phyloP scores from a whole-genome alignment of 1,140 invertebrate genomes.

The Drosophila obscura region DNA sequence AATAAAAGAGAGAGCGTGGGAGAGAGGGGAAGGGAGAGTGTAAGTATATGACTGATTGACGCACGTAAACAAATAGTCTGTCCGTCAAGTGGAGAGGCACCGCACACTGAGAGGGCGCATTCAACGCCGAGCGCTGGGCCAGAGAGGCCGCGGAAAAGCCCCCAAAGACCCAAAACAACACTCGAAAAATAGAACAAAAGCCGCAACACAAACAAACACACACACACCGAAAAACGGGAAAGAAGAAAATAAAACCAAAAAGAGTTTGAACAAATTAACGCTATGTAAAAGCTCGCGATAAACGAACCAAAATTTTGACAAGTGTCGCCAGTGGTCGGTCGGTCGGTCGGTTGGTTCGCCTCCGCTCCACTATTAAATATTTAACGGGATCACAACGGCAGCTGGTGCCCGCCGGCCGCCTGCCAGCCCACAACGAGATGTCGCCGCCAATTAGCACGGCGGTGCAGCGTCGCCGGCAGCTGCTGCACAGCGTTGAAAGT shows the following conservation, averaged over 20 bases:
- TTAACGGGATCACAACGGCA: constrained; percentile 18
- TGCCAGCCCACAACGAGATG: constrained; percentile 13
- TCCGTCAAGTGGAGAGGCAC: no score
- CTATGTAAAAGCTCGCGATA: constrained; percentile 59
- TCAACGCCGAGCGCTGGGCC: constrained; percentile 63
- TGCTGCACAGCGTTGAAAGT: constrained; percentile 71
- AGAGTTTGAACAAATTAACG: constrained; percentile 60
- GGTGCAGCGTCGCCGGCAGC: constrained; percentile 63
- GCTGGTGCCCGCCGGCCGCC: constrained; percentile 13
- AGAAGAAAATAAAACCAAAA: constrained; percentile 19
- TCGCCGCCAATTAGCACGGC: constrained; percentile 58
- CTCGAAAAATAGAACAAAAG: constrained; percentile 11
- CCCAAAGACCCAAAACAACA: constrained; percentile 3
- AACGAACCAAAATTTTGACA: constrained; percentile 53
- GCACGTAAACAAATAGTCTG: constrained; percentile 55
- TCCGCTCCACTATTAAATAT: constrained; percentile 1
- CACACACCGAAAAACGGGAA: constrained; percentile 6
- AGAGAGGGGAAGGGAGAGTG: not conserved
- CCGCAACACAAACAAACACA: constrained; percentile 20
- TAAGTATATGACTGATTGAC: constrained; percentile 38
- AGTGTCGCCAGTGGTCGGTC: constrained; percentile 38
- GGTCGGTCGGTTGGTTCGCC: constrained; percentile 2
- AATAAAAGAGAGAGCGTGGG: no score
- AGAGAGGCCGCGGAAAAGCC: constrained; percentile 52
- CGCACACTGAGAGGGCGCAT: constrained; percentile 32